Evolutionary conservation across 2,888 invertebrate species (phyloP), one percentile per base, ranked within the genome.

Genomic region (Cerceris rybyensis): DNA sequence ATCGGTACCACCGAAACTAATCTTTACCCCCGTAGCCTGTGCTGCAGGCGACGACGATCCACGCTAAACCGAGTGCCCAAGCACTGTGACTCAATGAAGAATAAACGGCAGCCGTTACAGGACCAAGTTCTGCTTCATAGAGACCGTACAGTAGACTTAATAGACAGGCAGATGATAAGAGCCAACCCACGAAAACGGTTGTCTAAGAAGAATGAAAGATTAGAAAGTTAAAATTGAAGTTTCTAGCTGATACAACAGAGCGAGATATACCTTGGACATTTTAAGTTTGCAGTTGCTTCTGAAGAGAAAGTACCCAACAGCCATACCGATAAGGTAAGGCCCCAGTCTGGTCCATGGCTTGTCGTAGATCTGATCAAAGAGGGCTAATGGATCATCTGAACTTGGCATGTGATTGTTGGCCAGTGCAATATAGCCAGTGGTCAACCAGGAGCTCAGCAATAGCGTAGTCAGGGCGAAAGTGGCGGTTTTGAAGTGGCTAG

Each of bases 331-430:
- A 2, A 97, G 93, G 91, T 97, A 97, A 0, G 97, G 97, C 0
- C 97, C 97, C 13, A 97, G 93, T 73, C 97, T 93, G 0, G 97
- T 97, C 97, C 97, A 97, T 0, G 97, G 97, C 92, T 97, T 97
- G 93, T 97, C 97, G 91, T 97, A 97, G 85, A 97, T 96, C 93
- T 97, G 96, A 92, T 97, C 97, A 91, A 97, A 97, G 65, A 97
- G 94, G 0, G 96, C 96, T 90, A 97, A 93, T 0, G 97, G 97
- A 90, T 97, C 97, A 87, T 97, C 96, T 14, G 95, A 94, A 92
- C 93, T 94, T 7, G 97, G 97, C 90, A 96, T 94, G 92, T 97
- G 97, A 85, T 96, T 96, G 91, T 96, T 96, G 84, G 94, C 95
- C 91, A 95, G 95, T 0, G 97, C 96, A 54, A 97, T 96, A 89